Evolutionary conservation across 2,888 invertebrate species (phyloP).

Genomic region (Acleris sparsana): DNA sequence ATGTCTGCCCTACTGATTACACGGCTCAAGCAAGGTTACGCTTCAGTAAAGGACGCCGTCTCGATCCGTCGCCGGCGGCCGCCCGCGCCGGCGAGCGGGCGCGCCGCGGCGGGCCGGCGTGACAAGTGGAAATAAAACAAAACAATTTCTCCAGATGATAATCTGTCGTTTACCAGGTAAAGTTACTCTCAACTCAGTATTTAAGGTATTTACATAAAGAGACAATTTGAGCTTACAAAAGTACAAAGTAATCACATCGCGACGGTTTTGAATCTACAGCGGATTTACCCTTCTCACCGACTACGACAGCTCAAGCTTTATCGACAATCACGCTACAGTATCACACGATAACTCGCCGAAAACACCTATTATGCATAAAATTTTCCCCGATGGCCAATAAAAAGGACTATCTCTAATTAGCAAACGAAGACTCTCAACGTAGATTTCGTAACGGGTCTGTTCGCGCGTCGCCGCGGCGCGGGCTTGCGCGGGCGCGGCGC

Average conservation of each 20-base stretch:
- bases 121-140: constrained; percentile 61
- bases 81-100: constrained; percentile 21
- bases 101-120: constrained; percentile 14
- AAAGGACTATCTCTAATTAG: constrained; percentile 69
- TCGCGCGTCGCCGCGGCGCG: constrained; percentile 7
- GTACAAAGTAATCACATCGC: constrained; percentile 81
- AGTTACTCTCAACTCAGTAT: constrained; percentile 63
- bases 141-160: constrained; percentile 69
- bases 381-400: constrained; percentile 73
- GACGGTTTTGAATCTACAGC: constrained; percentile 77
- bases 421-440: constrained; percentile 56
- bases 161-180: constrained; percentile 73
- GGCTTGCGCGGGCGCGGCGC: constrained; percentile 4
- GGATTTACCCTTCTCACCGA: constrained; percentile 79
- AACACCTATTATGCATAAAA: constrained; percentile 74
- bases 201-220: constrained; percentile 78
- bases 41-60: constrained; percentile 55
- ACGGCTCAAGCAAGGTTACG: constrained; percentile 70
- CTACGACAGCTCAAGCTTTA: constrained; percentile 78
- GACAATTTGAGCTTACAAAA: constrained; percentile 82
- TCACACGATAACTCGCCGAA: constrained; percentile 77
- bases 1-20: constrained; percentile 71
- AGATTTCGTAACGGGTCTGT: constrained; percentile 39
- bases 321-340: constrained; percentile 76
- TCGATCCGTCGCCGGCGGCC: constrained; percentile 36